Evolutionary conservation across 2,888 invertebrate species (phyloP).

Genomic region (Nomada flava): DNA sequence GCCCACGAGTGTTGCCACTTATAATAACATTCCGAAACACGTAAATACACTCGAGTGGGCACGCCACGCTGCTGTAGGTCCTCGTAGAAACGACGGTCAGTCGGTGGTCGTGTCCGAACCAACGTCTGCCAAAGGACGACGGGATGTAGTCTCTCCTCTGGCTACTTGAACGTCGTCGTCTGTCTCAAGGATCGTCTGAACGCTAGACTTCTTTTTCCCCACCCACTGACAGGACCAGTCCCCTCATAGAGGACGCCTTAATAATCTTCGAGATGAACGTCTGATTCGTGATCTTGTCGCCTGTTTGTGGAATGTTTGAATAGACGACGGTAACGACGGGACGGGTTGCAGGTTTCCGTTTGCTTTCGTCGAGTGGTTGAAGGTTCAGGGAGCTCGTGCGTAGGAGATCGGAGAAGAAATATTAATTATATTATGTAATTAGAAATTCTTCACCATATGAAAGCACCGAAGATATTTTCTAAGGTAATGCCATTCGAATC

Average conservation of each 20-base stretch:
- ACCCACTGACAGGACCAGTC: background rate
- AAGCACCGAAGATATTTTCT: background rate
- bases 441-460: too few species aligned
- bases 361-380: background rate
- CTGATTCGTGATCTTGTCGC: background rate
- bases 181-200: conserved; percentile 42
- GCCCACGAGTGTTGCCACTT: conserved; percentile 76
- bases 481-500: background rate
- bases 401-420: too few species aligned
- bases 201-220: conserved; percentile 30
- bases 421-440: too few species aligned
- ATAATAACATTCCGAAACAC: conserved; percentile 81
- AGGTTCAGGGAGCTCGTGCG: background rate
- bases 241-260: conserved; percentile 35
- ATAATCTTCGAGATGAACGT: conserved; percentile 43
- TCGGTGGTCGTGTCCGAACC: conserved; percentile 57
- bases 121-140: conserved; percentile 62
- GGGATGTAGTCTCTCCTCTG: conserved; percentile 47
- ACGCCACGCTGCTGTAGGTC: conserved; percentile 79
- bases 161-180: conserved; percentile 64
- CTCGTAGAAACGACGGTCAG: conserved; percentile 65
- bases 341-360: background rate
- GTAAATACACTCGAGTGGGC: conserved; percentile 79
- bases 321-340: background rate
- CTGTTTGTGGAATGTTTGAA: background rate